Percentiles rank a stretch among this genome's conserved stretches.
phyloP scores from a whole-genome alignment of 92 coral and sea anemone genomes.

The Epizoanthus scotinus region DNA sequence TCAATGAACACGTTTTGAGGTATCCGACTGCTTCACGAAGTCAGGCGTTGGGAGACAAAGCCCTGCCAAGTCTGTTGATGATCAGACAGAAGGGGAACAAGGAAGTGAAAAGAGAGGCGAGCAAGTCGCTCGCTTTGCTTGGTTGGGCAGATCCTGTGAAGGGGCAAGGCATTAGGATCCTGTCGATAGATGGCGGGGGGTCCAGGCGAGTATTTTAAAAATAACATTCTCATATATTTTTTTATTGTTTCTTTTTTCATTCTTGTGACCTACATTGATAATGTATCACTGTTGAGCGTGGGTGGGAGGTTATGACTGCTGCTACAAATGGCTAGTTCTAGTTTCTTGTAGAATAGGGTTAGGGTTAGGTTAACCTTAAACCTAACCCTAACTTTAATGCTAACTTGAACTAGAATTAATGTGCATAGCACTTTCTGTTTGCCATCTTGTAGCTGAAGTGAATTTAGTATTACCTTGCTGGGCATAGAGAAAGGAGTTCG shows the following conservation, averaged over 20 bases:
- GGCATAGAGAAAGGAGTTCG: no score
- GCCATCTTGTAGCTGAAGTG: no score
- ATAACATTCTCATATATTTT: no score
- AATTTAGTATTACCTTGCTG: no score
- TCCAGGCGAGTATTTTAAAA: slow-evolving; percentile 85
- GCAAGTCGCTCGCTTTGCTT: slow-evolving; percentile 70
- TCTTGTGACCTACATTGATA: background rate
- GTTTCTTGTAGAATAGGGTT: no score
- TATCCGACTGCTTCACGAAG: slow-evolving; percentile 81
- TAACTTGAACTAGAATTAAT: background rate
- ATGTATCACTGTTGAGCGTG: background rate
- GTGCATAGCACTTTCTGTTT: no score
- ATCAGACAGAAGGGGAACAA: slow-evolving; percentile 69
- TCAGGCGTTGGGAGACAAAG: slow-evolving; percentile 83
- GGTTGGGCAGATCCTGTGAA: slow-evolving; percentile 96
- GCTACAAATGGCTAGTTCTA: no score
- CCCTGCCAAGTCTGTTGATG: slow-evolving; percentile 60
- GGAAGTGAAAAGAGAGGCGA: slow-evolving; percentile 80
- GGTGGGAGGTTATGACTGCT: background rate
- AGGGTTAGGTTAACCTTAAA: no score
- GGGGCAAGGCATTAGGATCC: slow-evolving; percentile 80
- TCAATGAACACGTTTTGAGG: slow-evolving; percentile 81
- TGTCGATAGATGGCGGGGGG: slow-evolving; percentile 97
- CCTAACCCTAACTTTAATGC: no score
- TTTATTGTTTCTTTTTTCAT: no score